phyloP scores from a whole-genome alignment of 2,888 invertebrate species.

The Bedellia somnulentella region DNA sequence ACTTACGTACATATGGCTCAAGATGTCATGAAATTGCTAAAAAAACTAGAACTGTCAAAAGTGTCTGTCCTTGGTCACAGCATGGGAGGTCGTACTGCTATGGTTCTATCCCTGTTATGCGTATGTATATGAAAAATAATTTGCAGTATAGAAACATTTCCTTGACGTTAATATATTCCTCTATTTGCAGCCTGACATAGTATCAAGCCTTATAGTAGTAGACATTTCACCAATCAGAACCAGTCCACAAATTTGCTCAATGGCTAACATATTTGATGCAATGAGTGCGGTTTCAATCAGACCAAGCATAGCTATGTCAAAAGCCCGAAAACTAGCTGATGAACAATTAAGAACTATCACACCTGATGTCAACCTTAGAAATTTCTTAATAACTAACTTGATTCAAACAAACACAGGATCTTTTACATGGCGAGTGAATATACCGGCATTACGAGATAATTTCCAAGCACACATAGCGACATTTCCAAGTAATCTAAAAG shows the following conservation, averaged over 20 bases:
- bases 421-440: conserved; percentile 80
- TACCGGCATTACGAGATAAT: conserved; percentile 69
- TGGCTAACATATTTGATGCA: conserved; percentile 67
- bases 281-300: conserved; percentile 66
- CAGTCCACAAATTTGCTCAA: conserved; percentile 63
- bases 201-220: conserved; percentile 69
- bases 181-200: conserved; percentile 55
- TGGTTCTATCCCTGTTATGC: conserved; percentile 76
- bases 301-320: conserved; percentile 64
- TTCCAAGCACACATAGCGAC: conserved; percentile 64
- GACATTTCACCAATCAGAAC: conserved; percentile 71
- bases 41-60: conserved; percentile 64
- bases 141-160: too few species aligned
- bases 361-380: conserved; percentile 61
- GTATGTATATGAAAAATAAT: conserved; percentile 36
- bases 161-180: not conserved
- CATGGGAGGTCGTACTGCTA: conserved; percentile 93
- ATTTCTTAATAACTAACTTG: conserved; percentile 87
- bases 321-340: conserved; percentile 67
- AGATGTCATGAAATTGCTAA: conserved; percentile 60
- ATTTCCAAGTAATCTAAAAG: conserved; percentile 62
- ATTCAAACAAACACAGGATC: conserved; percentile 65
- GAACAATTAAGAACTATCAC: conserved; percentile 63
- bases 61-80: conserved; percentile 84
- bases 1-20: conserved; percentile 75